Conservation (phyloP, 2,888 invertebrate species). For the Parapristionchus giblindavisi region DNA sequence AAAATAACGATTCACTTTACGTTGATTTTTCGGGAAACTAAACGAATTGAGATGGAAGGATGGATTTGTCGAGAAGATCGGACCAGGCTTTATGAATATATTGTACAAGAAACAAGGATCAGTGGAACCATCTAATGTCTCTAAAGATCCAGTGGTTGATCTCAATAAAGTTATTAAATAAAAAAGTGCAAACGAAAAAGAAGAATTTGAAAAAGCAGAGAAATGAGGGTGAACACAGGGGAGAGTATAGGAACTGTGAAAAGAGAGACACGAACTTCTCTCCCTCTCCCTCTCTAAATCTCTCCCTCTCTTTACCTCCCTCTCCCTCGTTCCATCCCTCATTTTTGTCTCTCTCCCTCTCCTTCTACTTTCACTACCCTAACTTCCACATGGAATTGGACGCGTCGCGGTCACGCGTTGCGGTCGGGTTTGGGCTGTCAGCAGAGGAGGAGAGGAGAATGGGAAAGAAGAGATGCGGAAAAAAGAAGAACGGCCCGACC, state of each 20-base stretch:
- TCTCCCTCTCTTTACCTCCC: neutral
- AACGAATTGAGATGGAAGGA: too few relatives aligned
- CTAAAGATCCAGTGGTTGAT: too few relatives aligned
- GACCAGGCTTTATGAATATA: too few relatives aligned
- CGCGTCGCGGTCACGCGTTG: constrained; percentile 30
- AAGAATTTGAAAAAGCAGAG: neutral
- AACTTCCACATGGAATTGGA: constrained; percentile 25
- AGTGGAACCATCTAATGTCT: too few relatives aligned
- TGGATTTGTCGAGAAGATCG: too few relatives aligned
- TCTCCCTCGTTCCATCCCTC: neutral
- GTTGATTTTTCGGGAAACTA: too few relatives aligned
- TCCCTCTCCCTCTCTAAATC: constrained; percentile 1
- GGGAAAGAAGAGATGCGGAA: neutral
- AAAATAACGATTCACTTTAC: too few relatives aligned
- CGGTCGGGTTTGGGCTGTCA: constrained; percentile 9
- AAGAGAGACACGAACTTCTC: neutral
- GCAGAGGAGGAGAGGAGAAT: neutral
- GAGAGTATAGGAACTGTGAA: neutral
- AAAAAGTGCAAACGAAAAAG: neutral
- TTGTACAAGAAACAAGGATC: too few relatives aligned
- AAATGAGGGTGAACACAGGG: neutral
- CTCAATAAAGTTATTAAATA: too few relatives aligned
- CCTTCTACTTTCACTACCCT: too few relatives aligned
- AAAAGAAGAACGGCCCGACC: too few relatives aligned
- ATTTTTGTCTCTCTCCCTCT: neutral